Evolutionary conservation across 2,797 vertebrate genomes (phyloP).

Genomic region (Arremon brunneinucha): DNA sequence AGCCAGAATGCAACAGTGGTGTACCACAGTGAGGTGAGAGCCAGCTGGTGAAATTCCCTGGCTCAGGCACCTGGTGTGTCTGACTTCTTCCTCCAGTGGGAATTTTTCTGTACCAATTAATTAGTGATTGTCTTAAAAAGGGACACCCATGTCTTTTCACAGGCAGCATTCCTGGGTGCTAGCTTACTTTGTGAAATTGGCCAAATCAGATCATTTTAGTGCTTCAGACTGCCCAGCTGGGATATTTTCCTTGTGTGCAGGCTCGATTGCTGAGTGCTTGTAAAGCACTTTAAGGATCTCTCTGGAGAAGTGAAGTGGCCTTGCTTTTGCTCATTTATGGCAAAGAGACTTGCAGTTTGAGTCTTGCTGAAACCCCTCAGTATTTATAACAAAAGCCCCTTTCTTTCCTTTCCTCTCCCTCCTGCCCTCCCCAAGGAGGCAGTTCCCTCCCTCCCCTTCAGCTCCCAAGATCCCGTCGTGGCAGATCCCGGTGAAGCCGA

Average conservation of each 20-base stretch:
- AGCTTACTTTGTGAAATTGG: neutral
- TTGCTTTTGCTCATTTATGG: conserved; percentile 31
- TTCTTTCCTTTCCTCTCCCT: neutral
- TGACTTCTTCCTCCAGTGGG: neutral
- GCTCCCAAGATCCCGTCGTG: conserved; percentile 93
- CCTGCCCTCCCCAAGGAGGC: conserved; percentile 78
- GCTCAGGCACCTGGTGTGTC: neutral
- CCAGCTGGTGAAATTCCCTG: conserved; percentile 41
- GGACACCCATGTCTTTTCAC: neutral
- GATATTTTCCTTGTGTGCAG: neutral
- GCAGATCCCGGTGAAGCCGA: conserved; percentile 93
- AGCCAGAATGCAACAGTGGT: neutral
- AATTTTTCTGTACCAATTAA: conserved; percentile 22
- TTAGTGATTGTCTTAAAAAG: neutral
- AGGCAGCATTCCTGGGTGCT: neutral
- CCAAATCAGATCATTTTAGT: neutral
- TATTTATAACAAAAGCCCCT: conserved; percentile 27
- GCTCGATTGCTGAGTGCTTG: neutral
- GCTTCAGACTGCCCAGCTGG: neutral
- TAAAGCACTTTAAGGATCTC: conserved; percentile 26
- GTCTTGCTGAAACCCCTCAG: neutral
- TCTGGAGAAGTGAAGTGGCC: neutral
- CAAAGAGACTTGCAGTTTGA: neutral
- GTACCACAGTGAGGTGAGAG: neutral
- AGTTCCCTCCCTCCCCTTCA: conserved; percentile 92